phyloP scores from a whole-genome alignment of 1,140 invertebrate genomes.

The Laupala kohalensis region DNA sequence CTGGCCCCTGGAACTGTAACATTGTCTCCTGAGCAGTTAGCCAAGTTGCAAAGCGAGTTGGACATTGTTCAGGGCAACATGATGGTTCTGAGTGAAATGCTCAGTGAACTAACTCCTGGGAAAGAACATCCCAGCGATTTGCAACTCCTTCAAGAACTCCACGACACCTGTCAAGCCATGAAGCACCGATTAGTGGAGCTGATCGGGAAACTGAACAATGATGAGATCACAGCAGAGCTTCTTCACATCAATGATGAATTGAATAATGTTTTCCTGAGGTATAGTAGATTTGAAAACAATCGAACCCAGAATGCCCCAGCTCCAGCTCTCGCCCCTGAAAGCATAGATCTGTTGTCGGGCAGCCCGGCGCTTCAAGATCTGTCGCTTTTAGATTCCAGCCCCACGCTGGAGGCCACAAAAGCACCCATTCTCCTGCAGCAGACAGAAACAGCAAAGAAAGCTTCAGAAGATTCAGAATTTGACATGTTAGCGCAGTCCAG shows the following conservation, averaged over 20 bases:
- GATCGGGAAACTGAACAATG: conserved; percentile 75
- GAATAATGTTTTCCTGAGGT: conserved; percentile 87
- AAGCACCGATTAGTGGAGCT: conserved; percentile 86
- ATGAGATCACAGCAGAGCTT: conserved; percentile 86
- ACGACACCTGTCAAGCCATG: conserved; percentile 80
- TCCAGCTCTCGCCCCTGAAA: background rate
- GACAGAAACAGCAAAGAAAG: conserved; percentile 17
- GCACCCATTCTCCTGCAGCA: background rate
- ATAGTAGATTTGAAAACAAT: conserved; percentile 65
- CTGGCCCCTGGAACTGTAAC: conserved; percentile 17
- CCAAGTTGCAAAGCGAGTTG: conserved; percentile 80
- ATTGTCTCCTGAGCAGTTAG: conserved; percentile 66
- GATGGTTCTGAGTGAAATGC: conserved; percentile 86
- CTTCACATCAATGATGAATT: conserved; percentile 89
- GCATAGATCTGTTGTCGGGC: background rate
- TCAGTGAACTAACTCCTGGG: conserved; percentile 71
- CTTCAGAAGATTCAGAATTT: conserved; percentile 52
- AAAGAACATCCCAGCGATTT: conserved; percentile 58
- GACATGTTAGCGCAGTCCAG: conserved; percentile 85
- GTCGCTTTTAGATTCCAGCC: background rate
- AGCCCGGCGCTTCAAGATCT: background rate
- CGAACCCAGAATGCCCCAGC: conserved; percentile 18
- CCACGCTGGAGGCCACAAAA: background rate
- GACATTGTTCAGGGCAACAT: conserved; percentile 90
- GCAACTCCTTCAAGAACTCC: conserved; percentile 66